Evolutionary conservation across 37 sponge, comb jelly and placozoan species (phyloP), one percentile per base, ranked within the genome.

Genomic region (Ianthella basta): DNA sequence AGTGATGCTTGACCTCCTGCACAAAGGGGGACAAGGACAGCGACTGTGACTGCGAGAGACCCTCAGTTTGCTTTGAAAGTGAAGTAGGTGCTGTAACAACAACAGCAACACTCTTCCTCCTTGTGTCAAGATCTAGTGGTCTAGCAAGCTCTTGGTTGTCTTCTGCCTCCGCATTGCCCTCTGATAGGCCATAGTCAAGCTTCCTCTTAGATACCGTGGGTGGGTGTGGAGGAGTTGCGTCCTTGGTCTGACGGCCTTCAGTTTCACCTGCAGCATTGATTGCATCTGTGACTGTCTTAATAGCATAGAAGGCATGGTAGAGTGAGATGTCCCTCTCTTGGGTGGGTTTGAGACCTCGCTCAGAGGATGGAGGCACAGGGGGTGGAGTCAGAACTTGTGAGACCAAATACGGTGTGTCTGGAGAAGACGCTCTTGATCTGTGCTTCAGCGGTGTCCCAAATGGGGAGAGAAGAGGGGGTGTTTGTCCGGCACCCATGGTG

Each of bases 251-350:
- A 82, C 4, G 54, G 4, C 37, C 16, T 50, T 55, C 38, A 19
- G 69, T 18, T 54, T 53, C 23, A n/a, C n/a, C 23, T 35, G 57
- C 23, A 27, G 39, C 53, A 61, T 44, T 86, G 21, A 94, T 24
- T 2, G 94, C 96, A 55, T 95, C 90, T 72, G 95, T 80, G 34
- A 92, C 85, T 16, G 85, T 78, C 79, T 84, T 94, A 54, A 97
- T 80, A 21, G 87, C 90, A 74, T 80, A 90, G 80, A 97, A 97
- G 24, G 91, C 78, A 20, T 59, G 87, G 77, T 86, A 97, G 60
- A 93, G 84, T 16, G 94, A 80, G 32, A 97, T 91, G 56, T 97
- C 97, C 40, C 98, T 82, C 59, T 90, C 92, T 54, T 97, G 94
- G 23, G 89, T 86, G 12, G 91, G 89, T 35, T 78, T 88, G 23